Conservation (phyloP, 2,888 invertebrate genomes). For the Eilema sororculum region DNA sequence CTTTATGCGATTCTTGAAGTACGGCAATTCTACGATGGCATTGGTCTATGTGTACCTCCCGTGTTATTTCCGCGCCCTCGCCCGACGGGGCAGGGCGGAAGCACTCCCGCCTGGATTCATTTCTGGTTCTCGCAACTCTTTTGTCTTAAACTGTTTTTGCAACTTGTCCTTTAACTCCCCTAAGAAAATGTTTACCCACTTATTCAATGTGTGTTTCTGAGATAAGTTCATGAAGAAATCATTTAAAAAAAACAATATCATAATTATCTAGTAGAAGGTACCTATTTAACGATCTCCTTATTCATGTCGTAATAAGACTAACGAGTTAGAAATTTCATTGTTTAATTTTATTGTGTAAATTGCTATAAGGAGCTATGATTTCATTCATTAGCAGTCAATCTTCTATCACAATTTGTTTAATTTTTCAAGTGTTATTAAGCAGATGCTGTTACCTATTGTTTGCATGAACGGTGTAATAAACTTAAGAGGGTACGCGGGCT, state of each 20-base stretch:
- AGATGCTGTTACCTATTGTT: neutral
- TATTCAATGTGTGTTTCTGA: slow-evolving; percentile 51
- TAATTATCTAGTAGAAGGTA: slow-evolving; percentile 38
- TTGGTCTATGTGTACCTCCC: slow-evolving; percentile 64
- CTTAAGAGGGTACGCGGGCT: no score
- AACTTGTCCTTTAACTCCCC: slow-evolving; percentile 74
- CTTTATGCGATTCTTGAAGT: neutral
- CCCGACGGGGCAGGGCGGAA: slow-evolving; percentile 69
- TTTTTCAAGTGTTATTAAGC: neutral
- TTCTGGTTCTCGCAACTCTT: slow-evolving; percentile 85
- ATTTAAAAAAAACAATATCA: slow-evolving; percentile 30
- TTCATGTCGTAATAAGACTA: slow-evolving; percentile 26
- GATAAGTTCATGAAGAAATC: slow-evolving; percentile 49
- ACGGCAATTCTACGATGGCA: slow-evolving; percentile 35
- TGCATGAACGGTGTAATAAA: neutral
- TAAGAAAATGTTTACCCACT: slow-evolving; percentile 61
- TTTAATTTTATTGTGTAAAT: slow-evolving; percentile 23
- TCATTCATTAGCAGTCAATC: slow-evolving; percentile 20
- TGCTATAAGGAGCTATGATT: slow-evolving; percentile 22
- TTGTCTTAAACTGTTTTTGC: slow-evolving; percentile 83
- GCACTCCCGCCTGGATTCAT: slow-evolving; percentile 80
- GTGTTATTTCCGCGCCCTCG: slow-evolving; percentile 71
- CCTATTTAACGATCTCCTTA: slow-evolving; percentile 39
- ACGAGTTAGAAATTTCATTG: slow-evolving; percentile 38
- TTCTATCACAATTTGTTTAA: slow-evolving; percentile 21